Evolutionary conservation across 2,888 invertebrate species (phyloP).

Genomic region (Busseola fusca): DNA sequence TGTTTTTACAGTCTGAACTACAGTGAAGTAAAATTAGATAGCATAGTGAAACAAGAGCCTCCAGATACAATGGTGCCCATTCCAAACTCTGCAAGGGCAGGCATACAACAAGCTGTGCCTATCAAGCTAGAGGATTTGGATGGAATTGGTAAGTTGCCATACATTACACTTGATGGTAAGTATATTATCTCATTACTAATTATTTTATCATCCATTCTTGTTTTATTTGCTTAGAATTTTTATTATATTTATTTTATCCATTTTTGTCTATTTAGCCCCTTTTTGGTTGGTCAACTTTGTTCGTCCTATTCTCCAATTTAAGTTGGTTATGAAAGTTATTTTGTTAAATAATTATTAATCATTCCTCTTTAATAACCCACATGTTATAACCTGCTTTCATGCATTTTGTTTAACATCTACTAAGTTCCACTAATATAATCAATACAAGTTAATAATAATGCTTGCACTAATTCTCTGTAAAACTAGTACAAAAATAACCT

Average conservation of each 20-base stretch:
- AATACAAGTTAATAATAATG: background rate
- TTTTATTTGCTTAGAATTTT: background rate
- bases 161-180: slow-evolving; percentile 41
- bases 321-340: background rate
- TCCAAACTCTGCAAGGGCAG: slow-evolving; percentile 68
- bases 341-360: background rate
- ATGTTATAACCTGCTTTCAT: slow-evolving; percentile 1
- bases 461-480: slow-evolving; percentile 17
- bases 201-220: slow-evolving; percentile 21
- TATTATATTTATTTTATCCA: too few species aligned
- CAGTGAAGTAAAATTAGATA: slow-evolving; percentile 75
- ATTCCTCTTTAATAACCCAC: background rate
- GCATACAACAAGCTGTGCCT: slow-evolving; percentile 78
- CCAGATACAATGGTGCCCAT: slow-evolving; percentile 69
- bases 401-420: slow-evolving; percentile 9
- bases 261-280: background rate
- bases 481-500: background rate
- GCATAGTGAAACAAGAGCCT: slow-evolving; percentile 81
- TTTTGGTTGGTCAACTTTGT: background rate
- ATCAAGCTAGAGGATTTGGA: slow-evolving; percentile 86
- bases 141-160: slow-evolving; percentile 80
- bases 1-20: slow-evolving; percentile 70
- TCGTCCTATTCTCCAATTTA: background rate
- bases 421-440: background rate
- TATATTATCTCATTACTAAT: slow-evolving; percentile 36